Base-by-base conservation (phyloP, 2,888 invertebrate species). In the Ochropacha duplaris region DNA sequence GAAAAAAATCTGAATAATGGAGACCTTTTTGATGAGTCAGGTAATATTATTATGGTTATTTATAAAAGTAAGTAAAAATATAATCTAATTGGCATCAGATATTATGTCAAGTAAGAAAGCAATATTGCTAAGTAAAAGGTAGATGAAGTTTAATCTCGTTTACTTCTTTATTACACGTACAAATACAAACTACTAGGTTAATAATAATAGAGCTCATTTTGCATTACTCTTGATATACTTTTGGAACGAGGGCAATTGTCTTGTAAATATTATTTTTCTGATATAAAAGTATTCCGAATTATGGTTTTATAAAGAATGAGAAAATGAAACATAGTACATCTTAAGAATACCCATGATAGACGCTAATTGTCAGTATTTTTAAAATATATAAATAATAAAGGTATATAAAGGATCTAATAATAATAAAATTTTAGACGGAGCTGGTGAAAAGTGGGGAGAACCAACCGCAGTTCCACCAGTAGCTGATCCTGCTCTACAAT, bases 401-500 rank as follows among this genome's bases (percentile, higher is more conserved):
- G n/a, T n/a, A n/a, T n/a, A n/a, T n/a, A n/a, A n/a, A n/a, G n/a
- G n/a, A n/a, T n/a, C n/a, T n/a, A n/a, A n/a, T n/a, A n/a, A n/a
- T n/a, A n/a, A 56, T 4, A 16, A 44, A 52, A 26, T 54, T 44
- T 61, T 59, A 84, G 81, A 72, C 68, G 84, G 74, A 52, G 72
- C 72, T 9, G 83, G 81, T 34, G 85, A 83, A 19, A 84, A 76
- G 22, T 89, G 84, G 84, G 78, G 74, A 1, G 88, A 88, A 34
- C 71, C 80, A 0, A 85, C 81, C 54, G 69, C 72, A 5, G 63
- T 69, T 0, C 65, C 77, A 8, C 71, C 76, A n/a, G 57, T 71
- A 28, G 72, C 77, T 2, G 81, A 85, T 61, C 81, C 81, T n/a
- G 84, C 81, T 1, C 54, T 83, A 16, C 82, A 80, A 24, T 71